These are phyloP conservation scores for Philhelius pedissequus DNA, from an alignment of 2,888 invertebrate species.

Conservation along the genomic window DNA sequence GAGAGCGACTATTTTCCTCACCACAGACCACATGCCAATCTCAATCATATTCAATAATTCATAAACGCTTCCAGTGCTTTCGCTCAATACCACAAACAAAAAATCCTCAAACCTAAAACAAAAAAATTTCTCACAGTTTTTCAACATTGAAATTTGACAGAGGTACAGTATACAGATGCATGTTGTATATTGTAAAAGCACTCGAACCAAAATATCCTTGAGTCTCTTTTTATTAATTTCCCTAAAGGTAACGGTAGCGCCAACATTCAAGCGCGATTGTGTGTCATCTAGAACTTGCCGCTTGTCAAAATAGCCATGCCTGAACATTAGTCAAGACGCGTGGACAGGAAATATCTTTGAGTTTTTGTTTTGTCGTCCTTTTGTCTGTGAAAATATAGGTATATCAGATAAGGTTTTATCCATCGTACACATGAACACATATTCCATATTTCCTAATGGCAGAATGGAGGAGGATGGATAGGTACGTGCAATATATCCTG, in stretches of 20 bases:
- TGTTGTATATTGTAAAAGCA: neutral
- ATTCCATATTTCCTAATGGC: too few relatives aligned
- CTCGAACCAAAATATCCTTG: neutral
- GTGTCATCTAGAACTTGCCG: conserved; percentile 20
- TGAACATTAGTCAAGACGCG: conserved; percentile 29
- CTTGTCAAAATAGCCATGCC: neutral
- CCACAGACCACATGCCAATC: neutral
- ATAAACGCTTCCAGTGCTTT: neutral
- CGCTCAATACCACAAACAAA: neutral
- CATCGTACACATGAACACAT: neutral
- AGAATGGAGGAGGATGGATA: too few relatives aligned
- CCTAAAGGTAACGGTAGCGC: neutral
- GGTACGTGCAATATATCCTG: conserved; percentile 5
- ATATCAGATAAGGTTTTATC: neutral
- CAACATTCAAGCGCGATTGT: conserved; percentile 19
- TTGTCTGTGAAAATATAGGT: neutral
- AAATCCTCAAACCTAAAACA: neutral
- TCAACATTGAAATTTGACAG: too few relatives aligned
- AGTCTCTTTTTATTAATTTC: conserved; percentile 3
- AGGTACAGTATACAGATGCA: too few relatives aligned
- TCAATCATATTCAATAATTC: neutral
- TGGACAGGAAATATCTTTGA: neutral
- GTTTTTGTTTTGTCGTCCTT: neutral
- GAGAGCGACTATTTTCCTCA: too few relatives aligned
- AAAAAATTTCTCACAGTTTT: neutral